Conservation (phyloP, 2,888 invertebrate genomes). For the Tuberolachnus salignus region DNA sequence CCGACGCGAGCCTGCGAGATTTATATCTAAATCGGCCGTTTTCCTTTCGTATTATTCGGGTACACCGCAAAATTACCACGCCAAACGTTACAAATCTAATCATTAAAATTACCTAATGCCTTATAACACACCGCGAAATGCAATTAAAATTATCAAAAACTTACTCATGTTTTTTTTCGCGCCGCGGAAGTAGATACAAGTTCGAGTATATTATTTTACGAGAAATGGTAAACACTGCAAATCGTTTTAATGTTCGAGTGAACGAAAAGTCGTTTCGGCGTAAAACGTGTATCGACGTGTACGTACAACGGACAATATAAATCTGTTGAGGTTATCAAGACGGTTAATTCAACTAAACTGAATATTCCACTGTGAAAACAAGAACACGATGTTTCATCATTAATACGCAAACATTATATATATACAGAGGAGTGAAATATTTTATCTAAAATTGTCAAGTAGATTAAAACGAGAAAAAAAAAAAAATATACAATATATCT, state of each 20-base stretch:
- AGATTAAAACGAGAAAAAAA: slow-evolving; percentile 23
- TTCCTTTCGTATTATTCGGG: too few relatives aligned
- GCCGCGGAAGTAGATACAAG: not conserved
- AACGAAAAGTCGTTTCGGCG: too few relatives aligned
- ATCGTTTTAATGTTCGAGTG: too few relatives aligned
- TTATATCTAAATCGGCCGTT: too few relatives aligned
- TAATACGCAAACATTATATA: not conserved
- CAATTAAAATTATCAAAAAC: slow-evolving; percentile 10
- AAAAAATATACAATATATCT: too few relatives aligned
- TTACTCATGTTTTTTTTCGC: slow-evolving; percentile 7
- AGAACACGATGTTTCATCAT: not conserved
- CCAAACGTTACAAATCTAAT: too few relatives aligned
- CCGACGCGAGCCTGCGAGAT: too few relatives aligned
- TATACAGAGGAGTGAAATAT: not conserved
- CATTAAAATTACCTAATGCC: too few relatives aligned
- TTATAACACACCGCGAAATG: too few relatives aligned
- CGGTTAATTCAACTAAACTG: not conserved
- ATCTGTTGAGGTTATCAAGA: not conserved
- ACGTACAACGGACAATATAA: not conserved
- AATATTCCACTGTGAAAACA: slow-evolving; percentile 1
- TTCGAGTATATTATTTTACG: not conserved
- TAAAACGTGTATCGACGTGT: not conserved
- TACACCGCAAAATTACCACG: too few relatives aligned
- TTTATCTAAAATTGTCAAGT: slow-evolving; percentile 26
- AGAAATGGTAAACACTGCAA: not conserved